Percentiles rank a stretch among this genome's conserved stretches.
phyloP scores from a whole-genome alignment of 1,140 invertebrate genomes.

The Drosophila gunungcola region DNA sequence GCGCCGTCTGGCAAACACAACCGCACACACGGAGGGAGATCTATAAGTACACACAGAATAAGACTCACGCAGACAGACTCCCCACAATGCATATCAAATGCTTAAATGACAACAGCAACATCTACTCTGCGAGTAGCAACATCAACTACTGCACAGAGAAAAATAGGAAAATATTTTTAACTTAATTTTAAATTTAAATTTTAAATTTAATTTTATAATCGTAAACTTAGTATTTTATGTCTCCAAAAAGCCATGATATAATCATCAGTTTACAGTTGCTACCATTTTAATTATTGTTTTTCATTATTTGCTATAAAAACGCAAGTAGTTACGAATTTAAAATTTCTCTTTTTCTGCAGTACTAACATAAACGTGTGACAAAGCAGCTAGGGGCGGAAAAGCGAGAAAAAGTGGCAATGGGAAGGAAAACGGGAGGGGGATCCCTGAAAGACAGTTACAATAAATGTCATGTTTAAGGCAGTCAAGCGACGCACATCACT shows the following conservation, averaged over 20 bases:
- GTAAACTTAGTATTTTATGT: too few species aligned
- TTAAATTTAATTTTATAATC: neutral
- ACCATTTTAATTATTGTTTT: too few species aligned
- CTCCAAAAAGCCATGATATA: too few species aligned
- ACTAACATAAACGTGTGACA: constrained; percentile 51
- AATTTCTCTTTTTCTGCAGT: constrained; percentile 5
- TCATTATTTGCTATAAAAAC: too few species aligned
- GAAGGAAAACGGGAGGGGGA: neutral
- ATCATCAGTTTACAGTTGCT: too few species aligned
- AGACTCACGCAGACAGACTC: constrained; percentile 18
- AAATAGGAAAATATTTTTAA: neutral
- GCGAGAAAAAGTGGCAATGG: constrained; percentile 1
- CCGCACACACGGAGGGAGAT: constrained; percentile 1
- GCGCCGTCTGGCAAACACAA: constrained; percentile 60
- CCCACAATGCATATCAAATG: constrained; percentile 79
- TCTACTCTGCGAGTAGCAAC: constrained; percentile 18
- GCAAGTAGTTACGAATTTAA: too few species aligned
- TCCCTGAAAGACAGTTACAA: constrained; percentile 67
- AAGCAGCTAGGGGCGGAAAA: constrained; percentile 18
- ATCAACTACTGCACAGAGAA: constrained; percentile 7
- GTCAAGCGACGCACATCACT: constrained; percentile 73
- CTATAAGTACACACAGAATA: constrained; percentile 18
- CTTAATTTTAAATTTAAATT: neutral
- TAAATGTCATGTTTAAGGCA: constrained; percentile 82
- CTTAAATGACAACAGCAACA: constrained; percentile 75